Conservation (phyloP, 2,888 invertebrate species). For the Idaea aversata region DNA sequence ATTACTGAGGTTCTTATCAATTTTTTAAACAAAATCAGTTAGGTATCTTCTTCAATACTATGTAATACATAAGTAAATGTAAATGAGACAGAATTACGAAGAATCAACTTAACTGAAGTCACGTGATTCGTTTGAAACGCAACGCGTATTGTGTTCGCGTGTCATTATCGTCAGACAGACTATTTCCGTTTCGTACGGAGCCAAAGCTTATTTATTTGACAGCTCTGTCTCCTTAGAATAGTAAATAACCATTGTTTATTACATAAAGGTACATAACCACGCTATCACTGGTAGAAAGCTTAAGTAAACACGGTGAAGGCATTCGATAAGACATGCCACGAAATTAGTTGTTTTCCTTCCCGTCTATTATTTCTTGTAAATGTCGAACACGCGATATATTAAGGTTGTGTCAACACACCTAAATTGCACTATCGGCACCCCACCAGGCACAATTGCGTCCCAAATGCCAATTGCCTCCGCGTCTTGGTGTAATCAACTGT, state of each 20-base stretch:
- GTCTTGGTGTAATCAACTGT: slow-evolving; percentile 69
- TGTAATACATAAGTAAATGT: slow-evolving; percentile 9
- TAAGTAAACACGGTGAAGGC: slow-evolving; percentile 18
- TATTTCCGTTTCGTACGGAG: slow-evolving; percentile 25
- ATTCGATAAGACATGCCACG: slow-evolving; percentile 17
- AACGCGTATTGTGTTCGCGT: slow-evolving; percentile 25
- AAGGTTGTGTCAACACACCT: slow-evolving; percentile 33
- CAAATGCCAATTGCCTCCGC: slow-evolving; percentile 49
- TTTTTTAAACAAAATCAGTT: not conserved
- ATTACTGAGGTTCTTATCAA: not conserved
- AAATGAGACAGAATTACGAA: slow-evolving; percentile 3
- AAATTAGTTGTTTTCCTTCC: slow-evolving; percentile 6
- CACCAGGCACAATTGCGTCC: slow-evolving; percentile 56
- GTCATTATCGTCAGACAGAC: slow-evolving; percentile 29
- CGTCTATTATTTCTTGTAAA: slow-evolving; percentile 15
- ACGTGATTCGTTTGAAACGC: slow-evolving; percentile 21
- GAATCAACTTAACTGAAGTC: slow-evolving; percentile 12
- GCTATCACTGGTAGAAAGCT: slow-evolving; percentile 10
- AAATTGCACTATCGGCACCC: slow-evolving; percentile 63
- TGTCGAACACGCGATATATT: slow-evolving; percentile 26
- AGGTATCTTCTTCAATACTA: not conserved
- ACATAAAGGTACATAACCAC: slow-evolving; percentile 20
- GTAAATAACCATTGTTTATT: slow-evolving; percentile 22
- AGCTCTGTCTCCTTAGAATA: slow-evolving; percentile 16
- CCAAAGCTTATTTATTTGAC: slow-evolving; percentile 24